Evolutionary conservation across 2,888 invertebrate genomes (phyloP), one percentile per base, ranked within the genome.

Genomic region (Drosophila pegasa): DNA sequence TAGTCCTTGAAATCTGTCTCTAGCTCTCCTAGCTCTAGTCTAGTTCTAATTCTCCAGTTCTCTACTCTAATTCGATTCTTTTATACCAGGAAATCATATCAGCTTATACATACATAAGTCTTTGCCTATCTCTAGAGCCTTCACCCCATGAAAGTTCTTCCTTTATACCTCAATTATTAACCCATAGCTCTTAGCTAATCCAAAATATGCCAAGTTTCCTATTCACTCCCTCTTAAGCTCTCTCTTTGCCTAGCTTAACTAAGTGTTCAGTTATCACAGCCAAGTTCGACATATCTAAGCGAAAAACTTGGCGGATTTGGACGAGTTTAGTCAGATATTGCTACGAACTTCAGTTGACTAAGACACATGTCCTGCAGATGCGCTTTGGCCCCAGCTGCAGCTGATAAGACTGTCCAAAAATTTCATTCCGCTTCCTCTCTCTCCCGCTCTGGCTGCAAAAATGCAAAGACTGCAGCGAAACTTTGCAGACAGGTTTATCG

Each of bases 401-500:
- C 58, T 18, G 74, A 75, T 75, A 82, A 81, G 75, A 59, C 31
- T 67, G 66, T 48, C 50, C 67, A 63, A 63, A 62, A 58, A 47
- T 71, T 59, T 29, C 58, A 40, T 45, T 54, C 9, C n/a, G 25
- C 33, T 7, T 25, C 0, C 9, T 2, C 25, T 6, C 12, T 10
- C 16, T 10, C 8, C 1, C 50, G 45, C 20, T 12, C 20, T 41
- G 12, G 54, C 48, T 61, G 59, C 63, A 33, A 45, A 79, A 79
- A 78, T 78, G 82, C 82, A 62, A 80, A 69, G 87, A 84, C 75
- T 85, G 71, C 50, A 78, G 47, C 51, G 55, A 87, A 86, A 87
- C 80, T 87, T 87, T 89, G 72, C 89, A 87, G 86, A 87, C 86
- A 87, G 88, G 82, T 87, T 87, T 89, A 87, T 87, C 89, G 75